Percentiles rank a stretch among this genome's conserved stretches.
phyloP scores from a whole-genome alignment of 2,797 vertebrate species.

The Gymnoscopelus microlampas region DNA sequence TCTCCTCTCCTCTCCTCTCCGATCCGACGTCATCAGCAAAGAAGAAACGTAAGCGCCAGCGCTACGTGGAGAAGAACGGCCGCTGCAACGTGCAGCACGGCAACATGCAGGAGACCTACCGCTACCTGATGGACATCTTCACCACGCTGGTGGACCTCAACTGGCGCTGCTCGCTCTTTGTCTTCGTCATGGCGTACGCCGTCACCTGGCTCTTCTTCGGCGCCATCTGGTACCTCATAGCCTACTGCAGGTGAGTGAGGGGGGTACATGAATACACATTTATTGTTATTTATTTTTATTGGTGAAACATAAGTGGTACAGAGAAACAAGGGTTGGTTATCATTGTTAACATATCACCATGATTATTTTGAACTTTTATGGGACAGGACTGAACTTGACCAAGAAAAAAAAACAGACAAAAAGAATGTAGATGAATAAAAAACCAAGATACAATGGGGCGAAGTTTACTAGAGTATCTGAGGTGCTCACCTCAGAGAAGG shows the following conservation, averaged over 20 bases:
- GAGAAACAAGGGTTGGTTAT: no score
- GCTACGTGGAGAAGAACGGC: slow-evolving; percentile 96
- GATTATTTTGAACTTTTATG: no score
- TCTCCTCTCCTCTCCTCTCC: slow-evolving; percentile 33
- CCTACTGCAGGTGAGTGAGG: slow-evolving; percentile 85
- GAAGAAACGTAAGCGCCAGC: slow-evolving; percentile 84
- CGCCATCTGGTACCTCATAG: slow-evolving; percentile 98
- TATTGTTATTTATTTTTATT: background rate
- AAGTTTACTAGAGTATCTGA: no score
- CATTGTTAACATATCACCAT: no score
- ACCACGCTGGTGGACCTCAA: slow-evolving; percentile 97
- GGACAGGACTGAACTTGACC: no score
- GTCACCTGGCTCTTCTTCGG: slow-evolving; percentile 98
- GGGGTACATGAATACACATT: no score
- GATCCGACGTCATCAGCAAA: slow-evolving; percentile 57
- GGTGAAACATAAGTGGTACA: no score
- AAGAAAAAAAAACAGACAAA: no score
- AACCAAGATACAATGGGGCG: no score
- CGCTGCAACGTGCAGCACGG: slow-evolving; percentile 95
- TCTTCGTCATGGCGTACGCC: slow-evolving; percentile 96
- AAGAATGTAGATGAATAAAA: no score
- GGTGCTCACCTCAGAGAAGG: no score
- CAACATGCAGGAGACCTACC: slow-evolving; percentile 93
- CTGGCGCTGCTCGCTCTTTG: slow-evolving; percentile 96
- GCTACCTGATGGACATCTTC: slow-evolving; percentile 97